phyloP scores from a whole-genome alignment of 2,888 invertebrate genomes.

The Holacanthella duospinosa region DNA sequence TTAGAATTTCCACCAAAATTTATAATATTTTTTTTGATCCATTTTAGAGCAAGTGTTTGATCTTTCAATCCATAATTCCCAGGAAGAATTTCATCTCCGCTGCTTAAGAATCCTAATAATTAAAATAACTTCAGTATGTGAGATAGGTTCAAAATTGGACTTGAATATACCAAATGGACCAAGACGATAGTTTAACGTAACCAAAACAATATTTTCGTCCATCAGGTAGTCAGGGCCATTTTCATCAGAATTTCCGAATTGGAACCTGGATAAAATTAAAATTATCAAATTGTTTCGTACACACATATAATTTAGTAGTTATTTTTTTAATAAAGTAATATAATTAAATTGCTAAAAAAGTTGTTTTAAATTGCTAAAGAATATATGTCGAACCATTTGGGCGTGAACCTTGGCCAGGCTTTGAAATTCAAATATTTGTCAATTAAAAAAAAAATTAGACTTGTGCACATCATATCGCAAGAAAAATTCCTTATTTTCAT shows the following conservation, averaged over 20 bases:
- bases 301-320: no score
- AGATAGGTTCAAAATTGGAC: neutral
- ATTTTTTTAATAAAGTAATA: no score
- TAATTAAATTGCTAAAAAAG: no score
- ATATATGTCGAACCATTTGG: no score
- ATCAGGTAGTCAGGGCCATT: neutral
- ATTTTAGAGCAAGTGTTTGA: conserved; percentile 13
- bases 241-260: neutral
- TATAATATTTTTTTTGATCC: conserved; percentile 14
- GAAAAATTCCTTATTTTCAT: no score
- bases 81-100: conserved; percentile 3
- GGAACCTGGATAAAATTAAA: neutral
- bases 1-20: conserved; percentile 10
- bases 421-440: no score
- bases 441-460: no score
- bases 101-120: neutral
- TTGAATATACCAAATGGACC: neutral
- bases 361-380: no score
- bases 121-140: neutral
- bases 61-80: conserved; percentile 11
- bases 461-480: no score
- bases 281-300: no score
- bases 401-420: no score
- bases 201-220: neutral
- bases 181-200: neutral